These are phyloP conservation scores for Meliscaeva auricollis DNA, from an alignment of 2,888 invertebrate genomes.

Conservation along the genomic window DNA sequence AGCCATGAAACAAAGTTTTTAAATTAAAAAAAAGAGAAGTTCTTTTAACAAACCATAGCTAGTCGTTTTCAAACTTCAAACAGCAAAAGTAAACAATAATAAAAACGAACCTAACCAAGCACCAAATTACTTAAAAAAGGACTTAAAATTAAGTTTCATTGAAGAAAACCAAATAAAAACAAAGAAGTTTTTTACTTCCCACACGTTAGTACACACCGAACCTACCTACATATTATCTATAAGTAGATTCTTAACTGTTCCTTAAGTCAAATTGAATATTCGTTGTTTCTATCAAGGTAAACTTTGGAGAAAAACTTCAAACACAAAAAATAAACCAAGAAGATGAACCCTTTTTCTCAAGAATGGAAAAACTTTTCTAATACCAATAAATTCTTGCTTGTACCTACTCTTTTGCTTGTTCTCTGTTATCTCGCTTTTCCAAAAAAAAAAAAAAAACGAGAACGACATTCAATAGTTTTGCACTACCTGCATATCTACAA, in stretches of 20 bases:
- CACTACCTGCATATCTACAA: conserved; percentile 66
- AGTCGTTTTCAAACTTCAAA: neutral
- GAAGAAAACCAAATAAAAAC: neutral
- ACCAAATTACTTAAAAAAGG: conserved; percentile 15
- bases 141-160: conserved; percentile 18
- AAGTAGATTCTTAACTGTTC: conserved; percentile 34
- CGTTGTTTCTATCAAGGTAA: conserved; percentile 12
- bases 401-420: conserved; percentile 20
- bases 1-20: neutral
- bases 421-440: conserved; percentile 37
- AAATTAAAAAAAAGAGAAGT: neutral
- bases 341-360: conserved; percentile 52
- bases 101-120: neutral
- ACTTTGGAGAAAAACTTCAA: neutral
- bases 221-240: too few relatives aligned
- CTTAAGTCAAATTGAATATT: conserved; percentile 43
- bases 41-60: neutral
- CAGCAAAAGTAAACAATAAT: neutral
- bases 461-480: conserved; percentile 67
- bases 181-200: neutral
- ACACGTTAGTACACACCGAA: neutral
- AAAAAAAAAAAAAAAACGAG: conserved; percentile 15
- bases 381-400: conserved; percentile 65
- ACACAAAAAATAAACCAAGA: neutral
- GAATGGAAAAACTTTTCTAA: conserved; percentile 65